These are phyloP conservation scores for Diarsia brunnea DNA, from an alignment of 2,888 invertebrate species.

Conservation along the genomic window DNA sequence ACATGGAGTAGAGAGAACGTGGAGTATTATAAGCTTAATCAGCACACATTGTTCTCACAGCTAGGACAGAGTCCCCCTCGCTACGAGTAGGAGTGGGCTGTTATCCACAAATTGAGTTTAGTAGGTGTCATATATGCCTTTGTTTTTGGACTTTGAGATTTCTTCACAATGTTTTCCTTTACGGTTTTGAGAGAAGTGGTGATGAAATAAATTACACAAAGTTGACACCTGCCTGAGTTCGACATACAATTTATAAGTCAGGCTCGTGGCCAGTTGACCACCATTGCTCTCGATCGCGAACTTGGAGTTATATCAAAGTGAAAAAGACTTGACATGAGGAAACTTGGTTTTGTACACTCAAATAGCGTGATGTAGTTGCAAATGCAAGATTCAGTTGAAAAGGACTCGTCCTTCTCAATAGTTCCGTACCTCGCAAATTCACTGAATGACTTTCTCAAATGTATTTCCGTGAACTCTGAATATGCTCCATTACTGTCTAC, in stretches of 20 bases:
- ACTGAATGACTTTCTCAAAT: neutral
- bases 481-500: constrained; percentile 27
- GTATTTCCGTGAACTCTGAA: neutral
- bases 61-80: neutral
- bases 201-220: neutral
- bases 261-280: neutral
- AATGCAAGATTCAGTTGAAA: neutral
- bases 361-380: neutral
- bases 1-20: constrained; percentile 6
- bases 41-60: neutral
- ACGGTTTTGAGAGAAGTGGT: neutral
- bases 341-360: neutral
- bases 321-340: neutral
- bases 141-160: neutral
- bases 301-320: neutral
- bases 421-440: neutral
- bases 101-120: neutral
- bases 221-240: neutral
- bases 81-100: neutral
- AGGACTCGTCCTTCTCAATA: neutral
- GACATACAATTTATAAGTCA: neutral
- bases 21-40: neutral
- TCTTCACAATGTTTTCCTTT: neutral
- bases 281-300: neutral
- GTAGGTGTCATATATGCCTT: neutral